A percentile compares a stretch with the other conserved stretches of the same genome.
phyloP scores from a whole-genome alignment of 2,888 invertebrate genomes.

The Microctonus brassicae region DNA sequence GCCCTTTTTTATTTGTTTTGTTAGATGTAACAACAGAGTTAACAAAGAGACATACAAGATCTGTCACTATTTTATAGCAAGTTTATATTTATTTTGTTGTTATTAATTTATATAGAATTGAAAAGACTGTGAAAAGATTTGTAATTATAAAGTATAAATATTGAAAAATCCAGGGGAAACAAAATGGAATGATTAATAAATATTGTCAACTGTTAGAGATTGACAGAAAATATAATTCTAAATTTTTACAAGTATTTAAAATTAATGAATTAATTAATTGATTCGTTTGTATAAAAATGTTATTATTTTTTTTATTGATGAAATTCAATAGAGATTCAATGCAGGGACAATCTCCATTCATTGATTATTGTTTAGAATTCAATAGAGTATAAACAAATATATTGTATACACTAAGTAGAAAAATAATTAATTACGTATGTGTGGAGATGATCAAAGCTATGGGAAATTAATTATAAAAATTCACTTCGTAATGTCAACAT shows the following conservation, averaged over 20 bases:
- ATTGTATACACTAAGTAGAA: not conserved
- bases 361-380: conserved; percentile 24
- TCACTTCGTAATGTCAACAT: conserved; percentile 1
- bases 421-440: not conserved
- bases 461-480: not conserved
- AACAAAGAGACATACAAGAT: no score
- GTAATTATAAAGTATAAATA: no score
- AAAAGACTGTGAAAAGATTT: no score
- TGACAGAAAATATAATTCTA: not conserved
- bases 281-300: not conserved
- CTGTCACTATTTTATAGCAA: no score
- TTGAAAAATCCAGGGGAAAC: no score
- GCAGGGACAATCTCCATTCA: not conserved
- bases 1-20: no score
- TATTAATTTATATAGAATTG: no score
- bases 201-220: no score
- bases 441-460: not conserved
- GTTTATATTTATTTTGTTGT: no score
- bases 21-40: no score
- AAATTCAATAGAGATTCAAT: conserved; percentile 27
- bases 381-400: conserved; percentile 17
- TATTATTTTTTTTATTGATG: not conserved
- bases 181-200: no score
- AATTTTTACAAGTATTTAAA: not conserved
- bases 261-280: not conserved